Evolutionary conservation across 2,888 invertebrate species (phyloP).

Genomic region (Rhamnusium bicolor): DNA sequence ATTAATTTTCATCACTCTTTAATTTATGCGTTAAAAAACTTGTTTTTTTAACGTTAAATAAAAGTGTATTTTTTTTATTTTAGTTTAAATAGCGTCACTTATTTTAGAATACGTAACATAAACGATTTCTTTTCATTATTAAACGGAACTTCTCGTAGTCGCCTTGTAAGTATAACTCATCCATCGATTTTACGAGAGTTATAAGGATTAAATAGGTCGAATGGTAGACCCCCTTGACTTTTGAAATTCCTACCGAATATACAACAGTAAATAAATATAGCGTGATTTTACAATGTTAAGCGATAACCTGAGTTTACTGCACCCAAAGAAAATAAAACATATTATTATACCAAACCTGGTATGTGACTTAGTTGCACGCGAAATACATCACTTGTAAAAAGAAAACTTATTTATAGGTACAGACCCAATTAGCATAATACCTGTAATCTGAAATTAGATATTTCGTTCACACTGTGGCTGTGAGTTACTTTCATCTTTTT

Average conservation of each 20-base stretch:
- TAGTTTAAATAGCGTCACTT: no score
- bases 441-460: no score
- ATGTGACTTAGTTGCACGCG: conserved; percentile 2
- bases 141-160: neutral
- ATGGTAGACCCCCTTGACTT: neutral
- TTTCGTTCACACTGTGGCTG: no score
- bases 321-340: conserved; percentile 26
- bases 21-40: no score
- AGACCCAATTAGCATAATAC: no score
- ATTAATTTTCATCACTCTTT: no score
- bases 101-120: no score
- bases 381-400: conserved; percentile 1
- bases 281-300: conserved; percentile 24
- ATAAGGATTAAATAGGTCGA: conserved; percentile 26
- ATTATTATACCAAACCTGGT: neutral
- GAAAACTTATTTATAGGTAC: neutral
- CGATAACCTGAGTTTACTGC: conserved; percentile 26
- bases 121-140: no score
- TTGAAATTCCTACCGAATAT: conserved; percentile 3
- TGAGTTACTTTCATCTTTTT: no score
- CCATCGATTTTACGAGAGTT: conserved; percentile 12
- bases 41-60: no score
- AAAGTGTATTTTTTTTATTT: no score
- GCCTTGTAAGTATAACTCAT: conserved; percentile 3
- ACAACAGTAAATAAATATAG: conserved; percentile 27